Evolutionary conservation across 2,797 vertebrate genomes (phyloP).

Genomic region (Telmatherina bonti): DNA sequence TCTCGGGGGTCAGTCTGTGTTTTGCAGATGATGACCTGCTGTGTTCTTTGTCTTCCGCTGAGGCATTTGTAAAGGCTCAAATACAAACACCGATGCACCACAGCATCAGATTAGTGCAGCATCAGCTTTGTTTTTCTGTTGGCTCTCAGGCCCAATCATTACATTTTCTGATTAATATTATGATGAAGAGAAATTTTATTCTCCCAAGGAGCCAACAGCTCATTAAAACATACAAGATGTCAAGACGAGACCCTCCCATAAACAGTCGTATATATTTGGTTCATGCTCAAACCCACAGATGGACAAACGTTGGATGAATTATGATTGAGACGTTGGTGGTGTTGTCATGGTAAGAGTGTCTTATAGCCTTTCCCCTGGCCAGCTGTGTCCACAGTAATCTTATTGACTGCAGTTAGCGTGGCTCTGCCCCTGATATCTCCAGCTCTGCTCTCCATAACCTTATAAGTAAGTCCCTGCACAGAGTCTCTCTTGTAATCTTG

Average conservation of each 20-base stretch:
- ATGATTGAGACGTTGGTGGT: slow-evolving; percentile 48
- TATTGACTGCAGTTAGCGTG: slow-evolving; percentile 73
- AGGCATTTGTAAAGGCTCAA: slow-evolving; percentile 44
- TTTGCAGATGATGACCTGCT: slow-evolving; percentile 61
- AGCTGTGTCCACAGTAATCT: slow-evolving; percentile 74
- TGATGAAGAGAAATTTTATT: slow-evolving; percentile 51
- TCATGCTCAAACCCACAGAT: slow-evolving; percentile 21
- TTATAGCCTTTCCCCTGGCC: slow-evolving; percentile 32
- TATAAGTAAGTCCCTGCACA: slow-evolving; percentile 82
- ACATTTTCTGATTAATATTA: slow-evolving; percentile 58
- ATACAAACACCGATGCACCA: slow-evolving; percentile 13
- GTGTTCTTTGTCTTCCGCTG: slow-evolving; percentile 47
- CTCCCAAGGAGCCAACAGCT: slow-evolving; percentile 52
- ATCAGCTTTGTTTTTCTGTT: background rate
- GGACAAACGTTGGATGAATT: slow-evolving; percentile 38
- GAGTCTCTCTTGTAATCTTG: slow-evolving; percentile 79
- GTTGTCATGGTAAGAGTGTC: slow-evolving; percentile 47
- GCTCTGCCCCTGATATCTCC: slow-evolving; percentile 73
- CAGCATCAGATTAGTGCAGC: slow-evolving; percentile 10
- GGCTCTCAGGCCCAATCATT: slow-evolving; percentile 25
- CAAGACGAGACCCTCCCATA: slow-evolving; percentile 29
- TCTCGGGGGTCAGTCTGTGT: slow-evolving; percentile 67
- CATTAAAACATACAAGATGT: slow-evolving; percentile 68
- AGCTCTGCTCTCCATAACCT: slow-evolving; percentile 80
- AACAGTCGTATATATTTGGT: slow-evolving; percentile 26